phyloP scores from a whole-genome alignment of 2,797 vertebrate genomes.

The Amazona finschi region DNA sequence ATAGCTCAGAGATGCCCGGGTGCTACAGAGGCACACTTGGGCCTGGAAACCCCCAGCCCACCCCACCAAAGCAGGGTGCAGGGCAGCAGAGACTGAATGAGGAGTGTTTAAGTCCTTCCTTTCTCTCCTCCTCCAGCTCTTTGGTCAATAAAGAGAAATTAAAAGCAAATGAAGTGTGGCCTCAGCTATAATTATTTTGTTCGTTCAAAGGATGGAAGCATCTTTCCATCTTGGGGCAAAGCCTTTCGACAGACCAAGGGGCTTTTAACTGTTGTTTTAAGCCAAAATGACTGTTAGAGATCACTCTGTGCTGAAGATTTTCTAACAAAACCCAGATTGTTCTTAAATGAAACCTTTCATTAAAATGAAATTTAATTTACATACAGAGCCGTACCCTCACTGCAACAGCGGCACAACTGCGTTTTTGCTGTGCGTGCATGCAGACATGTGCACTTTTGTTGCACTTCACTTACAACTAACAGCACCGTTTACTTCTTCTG shows the following conservation, averaged over 20 bases:
- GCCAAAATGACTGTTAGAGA: not conserved
- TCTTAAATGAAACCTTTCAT: not conserved
- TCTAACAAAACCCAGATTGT: not conserved
- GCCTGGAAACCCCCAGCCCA: not conserved
- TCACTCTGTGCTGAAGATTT: not conserved
- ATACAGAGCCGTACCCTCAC: not conserved
- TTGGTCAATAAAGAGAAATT: not conserved
- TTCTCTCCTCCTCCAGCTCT: not conserved
- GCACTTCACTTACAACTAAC: not conserved
- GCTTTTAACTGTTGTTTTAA: not conserved
- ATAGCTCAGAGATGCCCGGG: not conserved
- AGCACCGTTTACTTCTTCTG: not conserved
- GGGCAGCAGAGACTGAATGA: not conserved
- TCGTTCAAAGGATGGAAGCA: not conserved
- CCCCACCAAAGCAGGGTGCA: not conserved
- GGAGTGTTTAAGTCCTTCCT: not conserved
- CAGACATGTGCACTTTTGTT: fast-evolving
- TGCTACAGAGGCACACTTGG: fast-evolving
- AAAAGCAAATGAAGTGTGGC: not conserved
- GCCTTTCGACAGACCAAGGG: not conserved
- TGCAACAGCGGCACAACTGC: fast-evolving
- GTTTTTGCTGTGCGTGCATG: not conserved
- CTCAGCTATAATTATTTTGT: not conserved
- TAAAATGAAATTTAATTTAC: not conserved
- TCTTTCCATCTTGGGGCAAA: not conserved